These are phyloP conservation scores for Tonatia bakeri DNA, from an alignment of 2,113 vertebrate genomes.

Conservation along the genomic window DNA sequence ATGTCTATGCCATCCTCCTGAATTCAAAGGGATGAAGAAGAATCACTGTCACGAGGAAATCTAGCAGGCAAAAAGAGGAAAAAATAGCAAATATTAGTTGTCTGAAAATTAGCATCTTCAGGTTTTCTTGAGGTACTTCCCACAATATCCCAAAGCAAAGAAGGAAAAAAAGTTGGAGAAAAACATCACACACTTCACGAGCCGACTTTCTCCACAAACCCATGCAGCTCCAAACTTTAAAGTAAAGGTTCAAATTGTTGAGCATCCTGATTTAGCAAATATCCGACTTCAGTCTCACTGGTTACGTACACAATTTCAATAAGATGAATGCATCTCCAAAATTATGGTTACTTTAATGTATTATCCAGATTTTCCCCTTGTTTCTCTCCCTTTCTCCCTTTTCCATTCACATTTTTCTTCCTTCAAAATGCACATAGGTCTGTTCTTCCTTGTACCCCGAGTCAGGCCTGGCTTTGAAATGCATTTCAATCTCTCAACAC, in stretches of 20 bases:
- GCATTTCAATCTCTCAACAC: constrained; percentile 99
- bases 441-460: constrained; percentile 91
- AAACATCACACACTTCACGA: constrained; percentile 64
- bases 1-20: constrained; percentile 64
- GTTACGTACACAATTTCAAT: constrained; percentile 77
- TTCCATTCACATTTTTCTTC: constrained; percentile 85
- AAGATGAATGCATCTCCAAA: constrained; percentile 79
- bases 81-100: constrained; percentile 77
- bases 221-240: constrained; percentile 82
- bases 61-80: constrained; percentile 77
- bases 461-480: constrained; percentile 99
- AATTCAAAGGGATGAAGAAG: constrained; percentile 35
- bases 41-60: constrained; percentile 74
- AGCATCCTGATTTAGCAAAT: constrained; percentile 78
- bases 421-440: constrained; percentile 86
- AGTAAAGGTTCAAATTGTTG: constrained; percentile 74
- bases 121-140: constrained; percentile 73
- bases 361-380: constrained; percentile 77
- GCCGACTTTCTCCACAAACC: constrained; percentile 79
- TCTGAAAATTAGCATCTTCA: constrained; percentile 74
- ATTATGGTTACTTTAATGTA: constrained; percentile 78
- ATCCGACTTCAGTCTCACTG: constrained; percentile 80
- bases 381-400: constrained; percentile 77
- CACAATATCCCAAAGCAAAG: constrained; percentile 76
- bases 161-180: constrained; percentile 77